Conservation (phyloP, 2,113 vertebrate genomes). For the Xenopus borealis region DNA sequence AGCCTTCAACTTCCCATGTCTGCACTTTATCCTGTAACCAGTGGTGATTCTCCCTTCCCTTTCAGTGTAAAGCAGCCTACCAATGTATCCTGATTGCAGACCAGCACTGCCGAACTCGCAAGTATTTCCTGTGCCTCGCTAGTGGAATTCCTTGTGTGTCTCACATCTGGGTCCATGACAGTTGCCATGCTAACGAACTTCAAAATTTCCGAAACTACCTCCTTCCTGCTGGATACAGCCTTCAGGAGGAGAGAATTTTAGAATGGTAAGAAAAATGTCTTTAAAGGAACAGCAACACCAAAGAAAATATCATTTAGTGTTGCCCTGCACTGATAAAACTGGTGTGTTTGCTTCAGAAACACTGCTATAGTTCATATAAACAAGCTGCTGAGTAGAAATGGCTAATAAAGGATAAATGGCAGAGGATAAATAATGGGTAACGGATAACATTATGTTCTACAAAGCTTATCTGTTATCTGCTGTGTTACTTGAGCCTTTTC, state of each 20-base stretch:
- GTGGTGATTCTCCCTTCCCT: slow-evolving; percentile 10
- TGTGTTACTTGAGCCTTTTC: too few relatives aligned
- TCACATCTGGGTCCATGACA: slow-evolving; percentile 91
- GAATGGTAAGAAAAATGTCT: slow-evolving; percentile 78
- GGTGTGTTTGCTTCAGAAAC: too few relatives aligned
- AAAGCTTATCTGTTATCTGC: too few relatives aligned
- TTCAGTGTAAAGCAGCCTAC: slow-evolving; percentile 85
- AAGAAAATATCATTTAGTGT: too few relatives aligned
- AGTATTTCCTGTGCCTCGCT: slow-evolving; percentile 91
- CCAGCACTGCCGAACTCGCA: slow-evolving; percentile 88
- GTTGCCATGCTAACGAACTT: slow-evolving; percentile 89
- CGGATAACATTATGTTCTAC: too few relatives aligned
- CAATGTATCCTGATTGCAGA: slow-evolving; percentile 94
- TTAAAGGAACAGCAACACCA: too few relatives aligned
- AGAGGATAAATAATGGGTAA: too few relatives aligned
- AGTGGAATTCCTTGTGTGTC: slow-evolving; percentile 94
- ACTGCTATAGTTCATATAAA: too few relatives aligned
- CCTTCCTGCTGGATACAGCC: slow-evolving; percentile 86
- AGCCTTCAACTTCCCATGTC: neutral
- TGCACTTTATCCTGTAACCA: neutral
- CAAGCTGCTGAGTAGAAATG: too few relatives aligned
- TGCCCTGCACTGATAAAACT: too few relatives aligned
- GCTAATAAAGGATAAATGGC: too few relatives aligned
- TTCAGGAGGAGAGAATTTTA: slow-evolving; percentile 74
- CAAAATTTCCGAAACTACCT: slow-evolving; percentile 93